These are phyloP conservation scores for Dasypus novemcinctus DNA, from an alignment of 2,113 vertebrate species.

Conservation along the genomic window DNA sequence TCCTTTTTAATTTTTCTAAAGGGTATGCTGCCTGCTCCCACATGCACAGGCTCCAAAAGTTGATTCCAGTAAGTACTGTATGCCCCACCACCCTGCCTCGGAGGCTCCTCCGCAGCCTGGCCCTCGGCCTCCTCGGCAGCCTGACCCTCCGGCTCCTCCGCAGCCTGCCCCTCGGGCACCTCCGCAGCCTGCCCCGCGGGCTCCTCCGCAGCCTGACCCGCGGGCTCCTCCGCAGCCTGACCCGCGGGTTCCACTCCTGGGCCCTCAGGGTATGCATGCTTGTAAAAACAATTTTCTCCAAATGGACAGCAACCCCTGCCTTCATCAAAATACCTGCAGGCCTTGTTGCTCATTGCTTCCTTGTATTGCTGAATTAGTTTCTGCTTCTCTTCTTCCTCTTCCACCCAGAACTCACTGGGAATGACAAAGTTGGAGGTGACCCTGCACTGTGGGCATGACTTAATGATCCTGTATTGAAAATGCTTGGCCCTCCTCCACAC, in stretches of 20 bases:
- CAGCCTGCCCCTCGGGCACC: too few relatives aligned
- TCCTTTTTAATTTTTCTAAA: conserved; percentile 29
- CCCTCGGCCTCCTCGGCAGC: too few relatives aligned
- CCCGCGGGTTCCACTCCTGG: conserved; percentile 90
- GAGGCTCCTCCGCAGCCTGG: conserved; percentile 78
- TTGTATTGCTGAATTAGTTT: conserved; percentile 98
- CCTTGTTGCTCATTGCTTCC: conserved; percentile 94
- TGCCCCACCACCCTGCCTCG: conserved; percentile 79
- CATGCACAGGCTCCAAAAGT: conserved; percentile 20
- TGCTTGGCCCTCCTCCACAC: conserved; percentile 97
- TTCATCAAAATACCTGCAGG: conserved; percentile 94
- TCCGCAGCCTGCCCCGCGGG: too few relatives aligned
- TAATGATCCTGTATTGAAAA: conserved; percentile 97
- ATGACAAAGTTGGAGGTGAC: conserved; percentile 97
- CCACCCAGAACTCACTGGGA: conserved; percentile 98
- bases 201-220: too few relatives aligned
- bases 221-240: conserved; percentile 45
- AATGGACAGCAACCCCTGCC: conserved; percentile 94
- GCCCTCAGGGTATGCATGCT: conserved; percentile 92
- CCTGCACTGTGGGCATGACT: conserved; percentile 98
- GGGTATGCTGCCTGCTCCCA: conserved; percentile 29
- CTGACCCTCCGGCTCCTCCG: too few relatives aligned
- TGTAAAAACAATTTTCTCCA: conserved; percentile 96
- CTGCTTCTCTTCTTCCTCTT: conserved; percentile 96
- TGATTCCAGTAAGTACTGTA: neutral